phyloP scores from a whole-genome alignment of 2,113 vertebrate genomes.

The Sebastes schlegelii region DNA sequence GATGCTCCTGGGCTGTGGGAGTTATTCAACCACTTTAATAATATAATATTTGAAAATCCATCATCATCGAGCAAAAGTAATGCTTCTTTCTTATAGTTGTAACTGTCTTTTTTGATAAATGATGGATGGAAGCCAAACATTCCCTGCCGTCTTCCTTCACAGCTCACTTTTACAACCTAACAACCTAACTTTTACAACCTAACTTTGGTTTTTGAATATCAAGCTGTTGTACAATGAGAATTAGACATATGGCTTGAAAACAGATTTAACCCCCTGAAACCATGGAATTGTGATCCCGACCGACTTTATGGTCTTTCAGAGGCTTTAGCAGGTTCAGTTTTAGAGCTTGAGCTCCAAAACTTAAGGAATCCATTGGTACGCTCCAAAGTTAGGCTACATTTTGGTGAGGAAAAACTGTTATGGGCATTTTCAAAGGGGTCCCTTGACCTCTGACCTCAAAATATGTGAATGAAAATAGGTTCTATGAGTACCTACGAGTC shows the following conservation, averaged over 20 bases:
- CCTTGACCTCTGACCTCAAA: too few species aligned
- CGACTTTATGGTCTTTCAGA: too few species aligned
- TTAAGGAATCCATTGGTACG: too few species aligned
- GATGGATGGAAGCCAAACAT: neutral
- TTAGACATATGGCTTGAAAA: neutral
- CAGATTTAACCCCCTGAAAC: neutral
- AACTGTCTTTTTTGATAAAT: neutral
- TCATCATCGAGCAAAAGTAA: conserved; percentile 12
- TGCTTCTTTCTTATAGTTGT: conserved; percentile 6
- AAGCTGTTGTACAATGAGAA: neutral
- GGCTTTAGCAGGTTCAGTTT: too few species aligned
- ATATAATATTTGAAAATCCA: neutral
- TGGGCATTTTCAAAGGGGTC: too few species aligned
- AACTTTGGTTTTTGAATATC: neutral
- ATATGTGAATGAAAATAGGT: too few species aligned
- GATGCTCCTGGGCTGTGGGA: neutral
- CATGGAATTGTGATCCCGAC: too few species aligned
- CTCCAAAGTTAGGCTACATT: too few species aligned
- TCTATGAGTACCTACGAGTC: too few species aligned
- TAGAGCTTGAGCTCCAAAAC: too few species aligned
- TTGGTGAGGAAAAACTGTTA: too few species aligned
- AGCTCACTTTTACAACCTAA: neutral
- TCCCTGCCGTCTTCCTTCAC: neutral
- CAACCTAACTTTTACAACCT: too few species aligned
- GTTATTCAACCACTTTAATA: neutral